Evolutionary conservation across 2,797 vertebrate genomes (phyloP).

Genomic region (Echiichthys vipera): DNA sequence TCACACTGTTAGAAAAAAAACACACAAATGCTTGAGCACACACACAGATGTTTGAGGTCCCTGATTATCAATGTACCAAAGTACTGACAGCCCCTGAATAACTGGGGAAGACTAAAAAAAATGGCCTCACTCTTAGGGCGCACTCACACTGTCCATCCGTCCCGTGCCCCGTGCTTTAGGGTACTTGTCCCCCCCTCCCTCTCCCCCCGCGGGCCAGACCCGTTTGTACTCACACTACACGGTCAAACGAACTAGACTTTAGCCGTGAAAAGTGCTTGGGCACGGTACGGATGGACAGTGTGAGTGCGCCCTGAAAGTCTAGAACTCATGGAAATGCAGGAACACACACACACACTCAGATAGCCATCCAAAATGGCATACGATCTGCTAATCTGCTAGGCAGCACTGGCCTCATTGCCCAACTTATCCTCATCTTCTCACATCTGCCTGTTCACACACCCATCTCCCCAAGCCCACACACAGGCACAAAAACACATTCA

Average conservation of each 20-base stretch:
- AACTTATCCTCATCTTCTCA: constrained; percentile 78
- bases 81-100: constrained; percentile 6
- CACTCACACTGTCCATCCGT: too few species aligned
- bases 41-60: not conserved
- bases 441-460: constrained; percentile 65
- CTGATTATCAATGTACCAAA: not conserved
- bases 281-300: too few species aligned
- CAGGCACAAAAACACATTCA: constrained; percentile 2
- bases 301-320: too few species aligned
- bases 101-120: not conserved
- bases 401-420: constrained; percentile 71
- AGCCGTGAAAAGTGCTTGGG: too few species aligned
- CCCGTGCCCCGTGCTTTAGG: too few species aligned
- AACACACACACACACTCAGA: constrained; percentile 25
- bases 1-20: constrained; percentile 4
- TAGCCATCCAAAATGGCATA: constrained; percentile 71
- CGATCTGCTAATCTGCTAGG: constrained; percentile 75
- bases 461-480: constrained; percentile 3
- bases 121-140: too few species aligned
- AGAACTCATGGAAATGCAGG: not conserved
- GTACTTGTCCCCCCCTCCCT: too few species aligned
- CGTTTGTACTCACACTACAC: too few species aligned
- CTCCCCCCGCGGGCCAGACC: too few species aligned
- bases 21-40: not conserved
- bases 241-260: too few species aligned